Base-by-base conservation (phyloP, 1,140 invertebrate genomes). In the Berghia stephanieae region DNA sequence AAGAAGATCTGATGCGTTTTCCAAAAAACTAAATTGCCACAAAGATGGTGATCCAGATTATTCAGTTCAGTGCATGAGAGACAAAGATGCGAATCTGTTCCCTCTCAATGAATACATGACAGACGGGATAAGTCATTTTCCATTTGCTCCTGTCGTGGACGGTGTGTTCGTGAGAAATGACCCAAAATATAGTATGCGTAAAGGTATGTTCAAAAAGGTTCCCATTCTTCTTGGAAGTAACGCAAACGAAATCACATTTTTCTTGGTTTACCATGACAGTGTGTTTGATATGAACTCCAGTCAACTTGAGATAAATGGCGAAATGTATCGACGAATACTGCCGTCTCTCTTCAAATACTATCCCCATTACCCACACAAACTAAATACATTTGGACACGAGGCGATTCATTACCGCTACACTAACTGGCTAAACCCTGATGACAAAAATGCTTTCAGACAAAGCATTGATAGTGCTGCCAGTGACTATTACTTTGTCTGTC, bases 401-500 rank as follows among this genome's bases (percentile, higher is more conserved):
- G 96, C 96, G 46, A 95, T 97, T 79, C 92, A 94, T 38, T 97
- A 94, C 87, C 94, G 97, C 86, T 98, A 98, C 89, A 96, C 96
- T 0, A 93, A 97, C 89, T 98, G 96, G 96, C 88, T 94, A 52
- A 93, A 94, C 84, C 94, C 95, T 0, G 93, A 96, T 76, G 95
- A 98, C 90, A 93, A 94, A 0, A 91, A 94, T 31, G 92, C 92
- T 75, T 96, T 97, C 88, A 91, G 95, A 57, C 93, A 96, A 85
- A 93, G 94, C 16, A 90, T 98, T 38, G 96, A 97, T 85, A 96
- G 96, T 87, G 96, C 98, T 90, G 95, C 98, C n/a, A 97, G 97
- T 2, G 98, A 99, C 89, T 96, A 95, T 86, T 95, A 98, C 83
- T 99, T 99, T 88, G 96, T 96, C 0, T 99, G 98, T 90, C 94